Base-by-base conservation (phyloP, 2,797 vertebrate genomes). In the Natrix natrix region DNA sequence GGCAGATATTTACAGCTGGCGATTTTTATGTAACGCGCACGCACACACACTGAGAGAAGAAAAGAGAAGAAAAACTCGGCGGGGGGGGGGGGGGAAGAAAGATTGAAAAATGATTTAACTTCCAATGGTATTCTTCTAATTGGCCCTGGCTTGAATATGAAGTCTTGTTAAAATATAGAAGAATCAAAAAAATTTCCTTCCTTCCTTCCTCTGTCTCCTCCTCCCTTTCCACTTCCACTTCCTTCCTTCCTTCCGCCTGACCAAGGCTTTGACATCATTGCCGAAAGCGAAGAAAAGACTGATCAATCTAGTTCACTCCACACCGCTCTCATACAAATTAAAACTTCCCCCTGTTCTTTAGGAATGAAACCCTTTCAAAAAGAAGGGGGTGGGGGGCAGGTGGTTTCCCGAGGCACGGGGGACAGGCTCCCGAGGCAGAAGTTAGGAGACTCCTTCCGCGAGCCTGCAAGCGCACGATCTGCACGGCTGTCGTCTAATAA, bases 91-190 rank as follows among this genome's bases (percentile, higher is more conserved):
- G 74, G 24, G 8, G 13, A 60, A 87, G 24, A 57, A 56, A 87
- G 89, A 32, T 5, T 54, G 32, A 10, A 69, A 66, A n/a, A 26
- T 24, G n/a, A 32, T 90, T 54, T 28, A 48, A 89, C 43, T 22
- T 17, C 13, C 5, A 59, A 16, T 4, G 55, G 60, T 3, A 61
- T 8, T 66, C 1, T 90, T 61, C 32, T 66, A 22, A 86, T 10
- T 43, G 0, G 60, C 26, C 11, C 17, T 59, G 11, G 7, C 8
- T 32, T 59, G 63, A 96, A 94, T 0, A 89, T 91, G 94, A 93
- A 95, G 97, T 96, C 97, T 96, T 96, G 96, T 94, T 91, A 87
- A 93, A 95, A 94, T 95, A 95, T 95, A 94, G 94, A 91, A 94
- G 94, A 74, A 74, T 74, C n/a, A 69, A 32, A 11, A 52, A 52